Base-by-base conservation (phyloP, 2,888 invertebrate species). In the Smittia sp. region DNA sequence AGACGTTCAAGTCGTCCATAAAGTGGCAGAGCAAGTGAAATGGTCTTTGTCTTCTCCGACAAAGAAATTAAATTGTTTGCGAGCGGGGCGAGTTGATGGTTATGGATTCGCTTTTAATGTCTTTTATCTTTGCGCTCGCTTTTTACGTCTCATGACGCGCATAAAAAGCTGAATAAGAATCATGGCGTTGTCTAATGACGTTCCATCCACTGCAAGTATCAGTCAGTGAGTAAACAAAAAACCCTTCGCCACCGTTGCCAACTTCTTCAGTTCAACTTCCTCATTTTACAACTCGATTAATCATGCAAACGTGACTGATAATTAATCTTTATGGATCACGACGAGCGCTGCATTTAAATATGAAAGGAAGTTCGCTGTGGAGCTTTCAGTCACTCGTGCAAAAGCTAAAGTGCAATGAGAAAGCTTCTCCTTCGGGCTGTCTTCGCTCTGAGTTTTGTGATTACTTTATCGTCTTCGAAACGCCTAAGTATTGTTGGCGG, bases 401-500 rank as follows among this genome's bases (percentile, higher is more conserved):
- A 2, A n/a, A 3, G n/a, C 18, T 18, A 20, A 46, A 46, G 11
- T n/a, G 46, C 32, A 46, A 58, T 58, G 58, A 58, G 13, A 4
- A 58, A 58, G 58, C 3, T 58, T 58, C 18, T 58, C 4, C 52
- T 52, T 38, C 38, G 11, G 4, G 52, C 52, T 52, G 52, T 52
- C 58, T 13, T 58, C 58, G 22, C 22, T 22, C 7, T 22, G 18
- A 58, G 18, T 18, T 58, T 58, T 6, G 3, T 58, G 18, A 58
- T 58, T 58, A 58, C 18, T 58, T 58, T 22, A 22, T 20, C 58
- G 18, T 22, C 4, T 7, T 18, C 58, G 13, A 20, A 13, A 22
- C 58, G 58, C 58, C 32, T 70, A n/a, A 20, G 63, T 1, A 74
- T 74, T 38, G 65, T 74, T 20, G 74, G 74, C 2, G 74, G 74